phyloP scores from a whole-genome alignment of 2,113 vertebrate genomes.

The Caloenas nicobarica region DNA sequence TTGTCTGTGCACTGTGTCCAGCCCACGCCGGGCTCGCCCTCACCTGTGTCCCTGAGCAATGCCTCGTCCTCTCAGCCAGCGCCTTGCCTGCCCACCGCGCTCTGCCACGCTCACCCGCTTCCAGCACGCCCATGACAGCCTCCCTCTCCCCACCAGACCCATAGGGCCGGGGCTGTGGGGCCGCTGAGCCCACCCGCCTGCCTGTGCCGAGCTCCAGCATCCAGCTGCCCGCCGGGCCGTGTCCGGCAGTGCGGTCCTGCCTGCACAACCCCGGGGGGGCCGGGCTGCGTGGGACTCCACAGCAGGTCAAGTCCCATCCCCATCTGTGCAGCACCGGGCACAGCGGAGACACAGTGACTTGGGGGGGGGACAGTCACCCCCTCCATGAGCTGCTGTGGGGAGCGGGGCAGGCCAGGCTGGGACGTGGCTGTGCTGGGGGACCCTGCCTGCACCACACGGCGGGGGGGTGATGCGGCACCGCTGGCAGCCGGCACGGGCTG shows the following conservation, averaged over 20 bases:
- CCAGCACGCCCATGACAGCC: no score
- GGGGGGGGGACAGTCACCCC: background rate
- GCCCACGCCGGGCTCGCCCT: background rate
- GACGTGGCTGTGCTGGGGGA: background rate
- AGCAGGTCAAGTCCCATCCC: no score
- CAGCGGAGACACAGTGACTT: background rate
- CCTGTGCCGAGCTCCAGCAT: background rate
- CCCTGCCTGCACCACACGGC: fast-evolving
- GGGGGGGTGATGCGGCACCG: background rate
- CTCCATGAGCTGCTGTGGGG: no score
- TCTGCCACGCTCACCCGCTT: background rate
- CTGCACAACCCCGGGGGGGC: no score
- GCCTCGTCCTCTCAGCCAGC: background rate
- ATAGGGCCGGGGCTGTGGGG: background rate
- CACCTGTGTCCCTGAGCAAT: background rate
- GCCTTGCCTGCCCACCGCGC: background rate
- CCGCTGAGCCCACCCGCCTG: background rate
- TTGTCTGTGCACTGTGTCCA: background rate
- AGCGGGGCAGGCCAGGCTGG: background rate
- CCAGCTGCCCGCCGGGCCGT: no score
- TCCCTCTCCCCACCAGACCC: no score
- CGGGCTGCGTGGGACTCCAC: no score
- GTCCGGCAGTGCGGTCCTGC: no score
- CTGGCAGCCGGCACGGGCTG: background rate
- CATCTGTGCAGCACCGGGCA: background rate